Evolutionary conservation across 2,113 vertebrate genomes (phyloP), one percentile per base, ranked within the genome.

Genomic region (Sigmodon hispidus): DNA sequence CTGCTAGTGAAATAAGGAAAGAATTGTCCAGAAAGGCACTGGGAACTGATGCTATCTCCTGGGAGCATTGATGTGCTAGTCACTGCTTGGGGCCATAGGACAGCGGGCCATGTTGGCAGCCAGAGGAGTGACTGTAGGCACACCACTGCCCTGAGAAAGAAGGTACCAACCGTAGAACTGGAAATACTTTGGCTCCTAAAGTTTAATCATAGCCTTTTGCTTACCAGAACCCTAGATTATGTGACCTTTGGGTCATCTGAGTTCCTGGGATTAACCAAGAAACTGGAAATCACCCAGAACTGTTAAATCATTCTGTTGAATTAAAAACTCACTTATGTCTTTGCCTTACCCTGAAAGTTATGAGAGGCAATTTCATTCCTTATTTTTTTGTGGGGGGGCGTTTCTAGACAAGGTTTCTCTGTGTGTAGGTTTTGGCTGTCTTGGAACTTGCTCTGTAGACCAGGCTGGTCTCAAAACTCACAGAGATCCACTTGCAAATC

Each of bases 271-370:
- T 69, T 91, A 87, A 52, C n/a, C 61, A 55, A 92, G 63, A n/a
- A 52, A 67, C 34, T 45, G 43, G 69, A 95, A 61, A 83, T 67
- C 65, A 93, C 8, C 48, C 17, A 87, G 43, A 90, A 75, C 26
- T 77, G 10, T 86, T 77, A 88, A 91, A 3, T 57, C 40, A 70
- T 50, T 87, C 73, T 52, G 90, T 70, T 77, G 19, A 72, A 43
- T 90, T 95, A 50, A 87, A 81, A 88, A 87, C 43, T 88, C 40
- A 75, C 77, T 90, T 29, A 83, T 63, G 55, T 77, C 52, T 91
- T 95, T 92, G 22, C 16, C 48, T 34, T 96, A 93, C 88, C 52
- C 76, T 59, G 69, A 87, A 91, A 83, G 40, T 40, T n/a, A 76
- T 45, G 16, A 90, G 59, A 55, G 88, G 63, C 57, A 95, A 75